Conservation (phyloP, 2,113 vertebrate genomes). For the Lycaon pictus region DNA sequence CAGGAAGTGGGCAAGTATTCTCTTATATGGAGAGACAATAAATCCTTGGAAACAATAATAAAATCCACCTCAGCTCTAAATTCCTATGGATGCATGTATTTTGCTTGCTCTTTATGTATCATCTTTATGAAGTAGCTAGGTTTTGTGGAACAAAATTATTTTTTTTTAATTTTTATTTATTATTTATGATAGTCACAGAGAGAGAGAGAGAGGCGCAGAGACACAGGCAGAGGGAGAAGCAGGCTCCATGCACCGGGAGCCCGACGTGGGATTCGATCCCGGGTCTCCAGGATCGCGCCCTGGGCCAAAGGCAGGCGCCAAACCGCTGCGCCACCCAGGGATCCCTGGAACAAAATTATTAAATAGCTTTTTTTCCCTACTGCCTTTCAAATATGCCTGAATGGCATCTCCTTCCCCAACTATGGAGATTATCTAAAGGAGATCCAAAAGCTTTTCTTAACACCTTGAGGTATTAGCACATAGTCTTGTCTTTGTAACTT, state of each 20-base stretch:
- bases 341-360: neutral
- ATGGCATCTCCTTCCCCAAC: neutral
- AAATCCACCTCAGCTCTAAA: neutral
- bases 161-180: too few relatives aligned
- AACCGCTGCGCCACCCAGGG: too few relatives aligned
- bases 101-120: neutral
- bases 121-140: neutral
- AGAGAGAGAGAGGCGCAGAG: too few relatives aligned
- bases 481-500: neutral
- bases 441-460: conserved; percentile 31
- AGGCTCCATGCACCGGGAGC: too few relatives aligned
- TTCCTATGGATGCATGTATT: neutral
- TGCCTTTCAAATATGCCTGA: neutral
- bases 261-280: too few relatives aligned
- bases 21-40: neutral
- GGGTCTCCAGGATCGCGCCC: too few relatives aligned
- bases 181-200: too few relatives aligned
- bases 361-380: neutral
- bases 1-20: neutral
- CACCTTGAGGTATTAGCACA: neutral
- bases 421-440: neutral
- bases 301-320: too few relatives aligned
- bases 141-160: neutral
- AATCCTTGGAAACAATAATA: neutral
- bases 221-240: too few relatives aligned